Conservation (phyloP, 2,888 invertebrate genomes). For the Nymphalis polychloros region DNA sequence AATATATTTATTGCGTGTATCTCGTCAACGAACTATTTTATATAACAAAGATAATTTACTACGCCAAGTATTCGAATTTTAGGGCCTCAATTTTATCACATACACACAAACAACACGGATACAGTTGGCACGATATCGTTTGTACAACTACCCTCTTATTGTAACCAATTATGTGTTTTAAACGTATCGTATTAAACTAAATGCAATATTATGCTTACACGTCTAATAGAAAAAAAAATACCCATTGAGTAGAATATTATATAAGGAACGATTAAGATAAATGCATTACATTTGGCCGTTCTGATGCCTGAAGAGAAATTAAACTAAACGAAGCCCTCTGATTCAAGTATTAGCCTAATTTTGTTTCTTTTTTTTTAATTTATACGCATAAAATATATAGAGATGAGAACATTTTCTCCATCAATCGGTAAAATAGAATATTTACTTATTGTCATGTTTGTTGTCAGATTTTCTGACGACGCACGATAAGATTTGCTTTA, state of each 20-base stretch:
- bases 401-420: constrained; percentile 35
- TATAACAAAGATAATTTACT: constrained; percentile 5
- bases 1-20: neutral
- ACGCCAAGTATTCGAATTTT: constrained; percentile 30
- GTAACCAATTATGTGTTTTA: constrained; percentile 31
- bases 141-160: constrained; percentile 22
- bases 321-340: constrained; percentile 28
- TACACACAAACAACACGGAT: constrained; percentile 26
- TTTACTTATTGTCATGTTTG: constrained; percentile 76
- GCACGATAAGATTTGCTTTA: constrained; percentile 13
- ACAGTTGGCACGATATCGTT: constrained; percentile 32
- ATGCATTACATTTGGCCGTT: constrained; percentile 35
- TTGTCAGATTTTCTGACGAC: constrained; percentile 13
- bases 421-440: constrained; percentile 64
- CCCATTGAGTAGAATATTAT: constrained; percentile 52
- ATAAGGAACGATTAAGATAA: constrained; percentile 61
- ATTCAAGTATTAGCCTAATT: constrained; percentile 21
- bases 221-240: constrained; percentile 56
- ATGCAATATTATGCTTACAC: constrained; percentile 62
- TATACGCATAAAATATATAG: constrained; percentile 36
- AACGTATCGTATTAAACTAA: constrained; percentile 44
- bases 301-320: constrained; percentile 21
- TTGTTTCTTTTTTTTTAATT: constrained; percentile 18
- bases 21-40: constrained; percentile 13
- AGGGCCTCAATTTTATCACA: constrained; percentile 41